Evolutionary conservation across 2,888 invertebrate genomes (phyloP), one percentile per base, ranked within the genome.

Genomic region (Hemaris fuciformis): DNA sequence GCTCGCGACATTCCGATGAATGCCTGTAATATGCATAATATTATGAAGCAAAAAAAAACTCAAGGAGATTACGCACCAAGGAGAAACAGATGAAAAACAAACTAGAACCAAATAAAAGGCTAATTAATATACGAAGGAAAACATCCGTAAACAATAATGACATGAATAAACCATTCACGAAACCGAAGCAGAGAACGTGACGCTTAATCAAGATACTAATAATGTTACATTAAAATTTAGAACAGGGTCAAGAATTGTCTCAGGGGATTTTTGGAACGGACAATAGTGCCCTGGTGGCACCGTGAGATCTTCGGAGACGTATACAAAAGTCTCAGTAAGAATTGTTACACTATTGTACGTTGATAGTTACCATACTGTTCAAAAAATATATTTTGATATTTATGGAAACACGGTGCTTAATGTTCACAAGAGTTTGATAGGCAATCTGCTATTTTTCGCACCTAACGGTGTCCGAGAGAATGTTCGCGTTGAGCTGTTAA

Each of bases 221-320:
- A 73, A 78, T 67, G 72, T 72, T 75, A 80, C 76, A 81, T 71
- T 67, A 70, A 81, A 77, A 89, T 86, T 79, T 80, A 79, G 88
- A 90, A 89, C 89, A 88, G 87, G 90, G 89, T 87, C 87, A 88
- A 85, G 83, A 85, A 87, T 81, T 84, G 84, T 89, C 85, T 87
- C 85, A 87, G 81, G 80, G 76, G 77, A 80, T 79, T 75, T 53
- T 73, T 72, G 75, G 68, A 77, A 73, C 75, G 82, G 84, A 91
- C 89, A 90, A 90, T 89, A 75, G 83, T 73, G 73, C 73, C 80
- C 82, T 80, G 80, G 84, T 80, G 75, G 79, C 70, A 83, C 80
- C 87, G 89, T 91, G 91, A 81, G 91, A 91, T 81, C 83, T 85
- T 87, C 86, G 80, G 79, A 83, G 84, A 81, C 8, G 13, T 38